Conservation (phyloP, 2,888 invertebrate genomes). For the Meteorus colon region DNA sequence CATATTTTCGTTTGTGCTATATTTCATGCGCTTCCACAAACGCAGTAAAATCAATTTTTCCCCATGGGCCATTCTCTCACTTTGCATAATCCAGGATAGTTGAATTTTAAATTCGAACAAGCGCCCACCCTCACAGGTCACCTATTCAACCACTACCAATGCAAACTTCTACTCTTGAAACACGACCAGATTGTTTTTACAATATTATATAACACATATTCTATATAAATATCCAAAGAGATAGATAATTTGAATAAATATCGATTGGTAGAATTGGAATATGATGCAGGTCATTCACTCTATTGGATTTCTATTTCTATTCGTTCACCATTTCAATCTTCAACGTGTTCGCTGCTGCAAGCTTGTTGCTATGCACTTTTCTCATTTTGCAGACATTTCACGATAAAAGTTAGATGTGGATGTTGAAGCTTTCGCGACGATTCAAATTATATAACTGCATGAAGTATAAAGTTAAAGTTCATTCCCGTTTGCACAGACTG, state of each 20-base stretch:
- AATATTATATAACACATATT: conserved; percentile 22
- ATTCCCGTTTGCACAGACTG: conserved; percentile 54
- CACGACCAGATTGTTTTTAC: conserved; percentile 24
- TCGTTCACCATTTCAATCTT: neutral
- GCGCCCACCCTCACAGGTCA: neutral
- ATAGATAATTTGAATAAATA: neutral
- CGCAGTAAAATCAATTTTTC: conserved; percentile 65
- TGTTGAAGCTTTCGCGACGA: neutral
- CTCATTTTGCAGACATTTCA: neutral
- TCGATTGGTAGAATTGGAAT: neutral
- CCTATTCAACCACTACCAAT: neutral
- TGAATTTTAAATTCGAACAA: conserved; percentile 62
- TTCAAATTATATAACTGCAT: conserved; percentile 5
- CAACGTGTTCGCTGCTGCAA: neutral
- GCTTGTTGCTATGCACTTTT: neutral
- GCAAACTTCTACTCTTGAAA: neutral
- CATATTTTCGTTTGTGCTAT: conserved; percentile 39
- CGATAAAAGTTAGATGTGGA: neutral
- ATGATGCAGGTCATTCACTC: neutral
- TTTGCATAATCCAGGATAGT: conserved; percentile 66
- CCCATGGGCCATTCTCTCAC: conserved; percentile 47
- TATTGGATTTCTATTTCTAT: neutral
- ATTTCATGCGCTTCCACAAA: conserved; percentile 9
- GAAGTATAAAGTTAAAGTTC: conserved; percentile 58
- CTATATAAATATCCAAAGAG: neutral